Percentiles rank a stretch among this genome's conserved stretches.
Evolutionary conservation across 2,888 invertebrate species (phyloP).

Genomic region (Gryllus longicercus): DNA sequence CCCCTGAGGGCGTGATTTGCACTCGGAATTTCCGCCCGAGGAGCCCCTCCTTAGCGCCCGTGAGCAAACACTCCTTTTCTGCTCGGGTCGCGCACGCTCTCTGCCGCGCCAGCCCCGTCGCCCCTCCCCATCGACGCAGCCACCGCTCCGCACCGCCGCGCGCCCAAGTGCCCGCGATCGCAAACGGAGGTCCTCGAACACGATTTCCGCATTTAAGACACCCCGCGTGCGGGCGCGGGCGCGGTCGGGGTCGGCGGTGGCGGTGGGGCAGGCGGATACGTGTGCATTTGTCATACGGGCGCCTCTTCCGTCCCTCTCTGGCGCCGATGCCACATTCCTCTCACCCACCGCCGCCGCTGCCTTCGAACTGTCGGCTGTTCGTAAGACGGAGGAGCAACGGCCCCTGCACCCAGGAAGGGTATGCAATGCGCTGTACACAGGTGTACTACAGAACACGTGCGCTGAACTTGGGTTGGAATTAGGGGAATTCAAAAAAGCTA

Average conservation of each 20-base stretch:
- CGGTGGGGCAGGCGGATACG: background rate
- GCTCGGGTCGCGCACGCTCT: background rate
- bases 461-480: no score
- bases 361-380: no score
- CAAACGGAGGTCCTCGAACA: background rate
- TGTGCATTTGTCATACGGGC: background rate
- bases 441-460: no score
- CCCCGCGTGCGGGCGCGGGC: background rate
- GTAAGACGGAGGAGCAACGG: no score
- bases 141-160: background rate
- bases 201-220: conserved; percentile 8
- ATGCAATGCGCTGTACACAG: no score
- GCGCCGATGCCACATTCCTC: no score
- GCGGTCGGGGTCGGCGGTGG: background rate
- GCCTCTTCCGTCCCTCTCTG: no score
- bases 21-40: conserved; percentile 10
- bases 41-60: background rate
- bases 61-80: conserved; percentile 17
- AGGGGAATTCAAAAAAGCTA: no score
- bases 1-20: conserved; percentile 6
- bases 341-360: no score
- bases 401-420: no score
- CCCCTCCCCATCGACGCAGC: background rate
- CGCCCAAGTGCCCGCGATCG: background rate
- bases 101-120: background rate